Evolutionary conservation across 2,888 invertebrate species (phyloP), one percentile per base, ranked within the genome.

Genomic region (Drosophila macrospina): DNA sequence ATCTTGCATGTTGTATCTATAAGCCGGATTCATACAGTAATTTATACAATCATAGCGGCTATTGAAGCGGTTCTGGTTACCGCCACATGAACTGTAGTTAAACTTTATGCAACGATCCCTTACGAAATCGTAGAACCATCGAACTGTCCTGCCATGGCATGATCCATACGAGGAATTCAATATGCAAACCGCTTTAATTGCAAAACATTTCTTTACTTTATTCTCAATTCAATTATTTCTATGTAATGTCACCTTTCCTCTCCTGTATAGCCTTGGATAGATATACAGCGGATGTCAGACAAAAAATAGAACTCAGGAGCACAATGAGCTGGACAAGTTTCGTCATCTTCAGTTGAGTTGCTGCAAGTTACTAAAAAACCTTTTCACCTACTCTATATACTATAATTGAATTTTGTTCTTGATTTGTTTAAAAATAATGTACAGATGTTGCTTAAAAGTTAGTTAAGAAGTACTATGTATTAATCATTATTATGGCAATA

Each of bases 11-110:
- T 36, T 2, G 24, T 63, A 60, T 16, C 28, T 51, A 24, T 26
- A 2, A 0, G 1, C 13, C 20, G 55, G 24, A n/a, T 30, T 8
- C 52, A 56, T 50, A 20, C 70, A 69, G 15, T 7, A 70, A 2
- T 1, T 6, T 1, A 28, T 45, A 8, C 70, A 66, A 0, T 10
- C 26, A 0, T 7, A 2, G 5, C 37, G n/a, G 4, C 2, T 42
- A 0, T 51, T 4, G 16, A 68, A 77, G 3, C 34, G 56, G 41
- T 75, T 75, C 3, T 0, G 4, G 20, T 68, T 76, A 2, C 59
- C 67, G 1, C 62, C 59, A 36, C 67, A 71, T 0, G 42, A 20
- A 6, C 62, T 61, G n/a, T 65, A 71, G 6, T 5, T 4, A 34
- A 68, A 76, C 10, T 11, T 2, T 5, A 47, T 1, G 8, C 74